These are phyloP conservation scores for Blomia tropicalis DNA, from an alignment of 2,888 invertebrate species.

Conservation along the genomic window DNA sequence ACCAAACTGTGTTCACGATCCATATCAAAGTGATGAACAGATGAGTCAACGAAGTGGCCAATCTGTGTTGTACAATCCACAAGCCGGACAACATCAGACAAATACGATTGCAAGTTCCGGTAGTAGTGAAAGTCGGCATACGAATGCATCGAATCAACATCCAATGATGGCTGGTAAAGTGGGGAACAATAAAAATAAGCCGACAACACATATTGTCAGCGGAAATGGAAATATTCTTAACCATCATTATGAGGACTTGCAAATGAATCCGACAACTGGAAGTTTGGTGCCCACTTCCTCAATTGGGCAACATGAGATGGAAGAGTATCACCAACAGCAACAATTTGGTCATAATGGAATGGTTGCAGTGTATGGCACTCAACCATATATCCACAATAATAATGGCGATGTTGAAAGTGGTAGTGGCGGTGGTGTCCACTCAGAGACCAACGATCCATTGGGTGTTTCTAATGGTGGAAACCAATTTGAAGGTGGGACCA, in stretches of 20 bases:
- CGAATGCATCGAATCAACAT: background rate
- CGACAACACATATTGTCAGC: background rate
- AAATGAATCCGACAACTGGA: conserved; percentile 7
- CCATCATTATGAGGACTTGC: conserved; percentile 10
- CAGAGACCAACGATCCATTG: too few relatives aligned
- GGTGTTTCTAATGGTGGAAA: background rate
- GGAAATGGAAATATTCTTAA: background rate
- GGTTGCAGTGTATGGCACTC: background rate
- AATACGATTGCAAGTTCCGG: background rate
- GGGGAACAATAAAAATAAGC: background rate
- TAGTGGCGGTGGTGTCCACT: background rate
- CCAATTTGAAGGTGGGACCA: background rate
- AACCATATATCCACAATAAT: background rate
- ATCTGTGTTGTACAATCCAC: background rate
- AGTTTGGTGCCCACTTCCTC: conserved; percentile 1
- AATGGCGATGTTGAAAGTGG: background rate
- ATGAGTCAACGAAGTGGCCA: conserved; percentile 21
- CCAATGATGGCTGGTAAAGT: background rate
- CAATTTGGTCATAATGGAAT: background rate
- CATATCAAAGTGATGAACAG: conserved; percentile 3
- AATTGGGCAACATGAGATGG: background rate
- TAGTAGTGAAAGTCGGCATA: conserved; percentile 1
- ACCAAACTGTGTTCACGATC: conserved; percentile 5
- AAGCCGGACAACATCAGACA: background rate
- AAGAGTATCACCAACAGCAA: background rate